These are phyloP conservation scores for Hyphantria cunea DNA, from an alignment of 1,140 invertebrate species.

Conservation along the genomic window DNA sequence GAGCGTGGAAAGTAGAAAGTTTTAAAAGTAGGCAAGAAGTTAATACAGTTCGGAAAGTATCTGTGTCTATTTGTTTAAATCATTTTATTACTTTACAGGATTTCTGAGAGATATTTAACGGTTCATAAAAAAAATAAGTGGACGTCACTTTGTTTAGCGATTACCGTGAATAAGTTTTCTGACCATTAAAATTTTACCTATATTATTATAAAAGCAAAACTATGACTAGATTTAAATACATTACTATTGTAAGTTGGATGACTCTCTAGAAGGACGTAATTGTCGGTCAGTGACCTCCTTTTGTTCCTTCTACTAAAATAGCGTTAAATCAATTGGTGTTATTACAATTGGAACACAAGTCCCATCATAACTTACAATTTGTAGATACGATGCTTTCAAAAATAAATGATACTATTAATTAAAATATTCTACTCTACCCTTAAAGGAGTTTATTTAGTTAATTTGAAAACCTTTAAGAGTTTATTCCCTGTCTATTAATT, in stretches of 20 bases:
- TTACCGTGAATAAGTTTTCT: no score
- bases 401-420: no score
- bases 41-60: slow-evolving; percentile 65
- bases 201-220: slow-evolving; percentile 7
- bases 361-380: slow-evolving; percentile 60
- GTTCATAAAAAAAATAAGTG: neutral
- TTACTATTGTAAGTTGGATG: slow-evolving; percentile 45
- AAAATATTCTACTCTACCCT: no score
- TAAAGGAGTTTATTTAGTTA: no score
- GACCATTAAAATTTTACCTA: neutral
- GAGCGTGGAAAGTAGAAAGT: slow-evolving; percentile 81
- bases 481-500: no score
- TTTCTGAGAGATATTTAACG: neutral
- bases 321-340: slow-evolving; percentile 80
- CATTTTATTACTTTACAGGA: slow-evolving; percentile 22
- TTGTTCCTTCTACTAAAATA: slow-evolving; percentile 77
- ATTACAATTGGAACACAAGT: slow-evolving; percentile 76
- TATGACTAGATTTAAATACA: slow-evolving; percentile 22
- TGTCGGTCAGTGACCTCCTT: slow-evolving; percentile 76
- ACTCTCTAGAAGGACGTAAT: slow-evolving; percentile 77
- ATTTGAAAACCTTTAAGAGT: no score
- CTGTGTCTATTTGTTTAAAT: slow-evolving; percentile 30
- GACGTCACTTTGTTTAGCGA: neutral
- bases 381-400: no score
- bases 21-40: slow-evolving; percentile 72